Evolutionary conservation across 2,888 invertebrate genomes (phyloP).

Genomic region (Erebia epiphron): DNA sequence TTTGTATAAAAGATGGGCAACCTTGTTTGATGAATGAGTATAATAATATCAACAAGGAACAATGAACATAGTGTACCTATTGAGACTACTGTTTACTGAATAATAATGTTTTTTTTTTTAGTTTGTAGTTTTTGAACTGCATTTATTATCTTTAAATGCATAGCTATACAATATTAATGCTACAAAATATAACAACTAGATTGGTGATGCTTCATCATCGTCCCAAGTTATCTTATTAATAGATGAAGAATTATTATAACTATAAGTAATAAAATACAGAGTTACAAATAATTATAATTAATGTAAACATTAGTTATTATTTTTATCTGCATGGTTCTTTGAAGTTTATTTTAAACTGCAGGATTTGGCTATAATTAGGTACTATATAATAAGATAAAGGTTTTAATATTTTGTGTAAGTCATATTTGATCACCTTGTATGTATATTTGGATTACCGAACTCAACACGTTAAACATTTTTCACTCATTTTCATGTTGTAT

Average conservation of each 20-base stretch:
- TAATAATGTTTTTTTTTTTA: background rate
- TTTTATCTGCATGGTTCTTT: background rate
- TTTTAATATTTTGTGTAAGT: no score
- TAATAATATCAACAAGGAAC: conserved; percentile 1
- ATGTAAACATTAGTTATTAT: background rate
- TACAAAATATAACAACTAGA: background rate
- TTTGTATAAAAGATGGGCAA: background rate
- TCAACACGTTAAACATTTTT: no score
- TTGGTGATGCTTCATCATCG: background rate
- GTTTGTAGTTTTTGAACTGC: conserved; percentile 1
- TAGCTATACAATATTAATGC: conserved; percentile 4
- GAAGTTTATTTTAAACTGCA: background rate
- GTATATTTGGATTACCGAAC: no score
- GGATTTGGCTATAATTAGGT: background rate
- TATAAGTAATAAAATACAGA: no score
- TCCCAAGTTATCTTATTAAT: background rate
- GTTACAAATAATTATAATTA: background rate
- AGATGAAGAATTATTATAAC: no score
- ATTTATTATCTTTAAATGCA: background rate
- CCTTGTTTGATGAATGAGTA: background rate
- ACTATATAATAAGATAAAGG: no score
- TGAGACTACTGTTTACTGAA: background rate
- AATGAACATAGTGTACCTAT: conserved; percentile 1
- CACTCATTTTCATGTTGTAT: no score
- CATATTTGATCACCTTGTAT: no score